Conservation (phyloP, 2,113 vertebrate genomes). For the Tapirus terrestris region DNA sequence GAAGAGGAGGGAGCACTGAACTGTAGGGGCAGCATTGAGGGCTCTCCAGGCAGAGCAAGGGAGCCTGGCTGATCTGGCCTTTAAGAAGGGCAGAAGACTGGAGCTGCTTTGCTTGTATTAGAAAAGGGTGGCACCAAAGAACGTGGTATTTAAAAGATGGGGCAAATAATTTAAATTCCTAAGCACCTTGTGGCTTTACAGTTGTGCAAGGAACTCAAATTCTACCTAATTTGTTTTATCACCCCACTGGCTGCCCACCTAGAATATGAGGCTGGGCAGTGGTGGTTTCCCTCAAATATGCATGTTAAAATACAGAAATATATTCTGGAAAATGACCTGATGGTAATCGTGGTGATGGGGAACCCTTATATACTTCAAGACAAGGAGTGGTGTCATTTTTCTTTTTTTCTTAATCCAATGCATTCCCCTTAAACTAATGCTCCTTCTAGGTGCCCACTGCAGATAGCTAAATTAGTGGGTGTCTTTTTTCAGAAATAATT, state of each 20-base stretch:
- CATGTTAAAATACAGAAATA: not conserved
- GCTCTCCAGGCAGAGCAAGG: not conserved
- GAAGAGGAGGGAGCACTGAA: not conserved
- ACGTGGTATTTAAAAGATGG: constrained; percentile 8
- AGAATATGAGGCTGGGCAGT: not conserved
- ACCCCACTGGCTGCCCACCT: not conserved
- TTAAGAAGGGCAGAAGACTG: not conserved
- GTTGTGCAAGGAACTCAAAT: not conserved
- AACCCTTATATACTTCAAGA: not conserved
- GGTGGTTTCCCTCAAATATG: not conserved
- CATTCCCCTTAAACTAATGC: not conserved
- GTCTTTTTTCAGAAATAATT: constrained; percentile 48
- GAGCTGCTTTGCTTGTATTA: not conserved
- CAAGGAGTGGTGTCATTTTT: not conserved
- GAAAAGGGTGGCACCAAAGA: constrained; percentile 17
- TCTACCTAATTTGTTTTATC: not conserved
- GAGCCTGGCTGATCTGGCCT: not conserved
- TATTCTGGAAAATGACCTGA: not conserved
- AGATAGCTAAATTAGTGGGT: not conserved
- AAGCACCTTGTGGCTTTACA: not conserved
- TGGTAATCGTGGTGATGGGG: not conserved
- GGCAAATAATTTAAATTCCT: constrained; percentile 39
- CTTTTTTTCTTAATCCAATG: not conserved
- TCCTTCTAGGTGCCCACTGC: not conserved
- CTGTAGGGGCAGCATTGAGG: not conserved